Evolutionary conservation across 2,113 vertebrate species (phyloP).

Genomic region (Scalopus aquaticus): DNA sequence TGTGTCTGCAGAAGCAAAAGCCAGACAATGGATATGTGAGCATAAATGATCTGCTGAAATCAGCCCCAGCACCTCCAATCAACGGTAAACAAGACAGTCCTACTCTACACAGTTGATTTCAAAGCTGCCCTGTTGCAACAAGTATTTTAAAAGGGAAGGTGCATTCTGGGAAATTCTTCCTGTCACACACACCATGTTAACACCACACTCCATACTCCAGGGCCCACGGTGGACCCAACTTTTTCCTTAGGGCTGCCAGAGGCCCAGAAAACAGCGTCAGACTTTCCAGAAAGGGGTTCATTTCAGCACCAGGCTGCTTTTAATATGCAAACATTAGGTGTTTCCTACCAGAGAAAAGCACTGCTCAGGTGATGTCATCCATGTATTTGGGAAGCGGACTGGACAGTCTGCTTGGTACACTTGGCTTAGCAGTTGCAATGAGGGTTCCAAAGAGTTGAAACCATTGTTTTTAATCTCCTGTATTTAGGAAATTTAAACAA

Average conservation of each 20-base stretch:
- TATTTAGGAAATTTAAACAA: neutral
- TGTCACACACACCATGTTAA: neutral
- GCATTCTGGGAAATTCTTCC: slow-evolving; percentile 58
- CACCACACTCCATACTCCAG: neutral
- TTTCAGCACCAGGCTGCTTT: slow-evolving; percentile 68
- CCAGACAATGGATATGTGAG: slow-evolving; percentile 71
- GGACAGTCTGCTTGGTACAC: neutral
- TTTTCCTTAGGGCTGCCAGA: neutral
- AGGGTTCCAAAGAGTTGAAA: neutral
- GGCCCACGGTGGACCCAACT: neutral
- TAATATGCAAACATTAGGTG: slow-evolving; percentile 43
- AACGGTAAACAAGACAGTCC: neutral
- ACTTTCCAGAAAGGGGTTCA: neutral
- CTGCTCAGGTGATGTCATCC: neutral
- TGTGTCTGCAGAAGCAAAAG: slow-evolving; percentile 76
- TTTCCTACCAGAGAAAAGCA: neutral
- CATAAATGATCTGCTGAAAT: slow-evolving; percentile 50
- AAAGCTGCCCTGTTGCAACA: slow-evolving; percentile 41
- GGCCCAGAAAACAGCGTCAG: neutral
- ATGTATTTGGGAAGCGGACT: accelerated
- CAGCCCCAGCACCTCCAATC: slow-evolving; percentile 32
- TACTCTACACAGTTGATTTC: neutral
- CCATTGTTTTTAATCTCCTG: neutral
- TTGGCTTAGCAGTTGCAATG: neutral
- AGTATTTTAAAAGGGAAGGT: slow-evolving; percentile 51